Evolutionary conservation across 1,140 invertebrate genomes (phyloP), one percentile per base, ranked within the genome.

Genomic region (Drosophila parvula): DNA sequence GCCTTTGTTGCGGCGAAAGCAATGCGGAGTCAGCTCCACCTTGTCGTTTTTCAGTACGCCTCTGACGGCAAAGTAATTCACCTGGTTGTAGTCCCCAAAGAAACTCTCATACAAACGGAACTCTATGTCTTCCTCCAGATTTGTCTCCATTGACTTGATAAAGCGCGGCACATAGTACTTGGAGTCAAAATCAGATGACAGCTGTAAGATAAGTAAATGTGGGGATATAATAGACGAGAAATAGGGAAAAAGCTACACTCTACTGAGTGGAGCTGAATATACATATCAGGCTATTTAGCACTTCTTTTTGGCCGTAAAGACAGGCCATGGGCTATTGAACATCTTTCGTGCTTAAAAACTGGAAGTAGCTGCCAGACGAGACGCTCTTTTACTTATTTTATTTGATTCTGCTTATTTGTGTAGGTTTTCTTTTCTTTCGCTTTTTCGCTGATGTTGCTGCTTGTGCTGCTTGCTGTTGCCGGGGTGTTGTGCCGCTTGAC

Each of bases 31-130:
- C 0, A 92, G 28, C 44, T 92, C 91, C 30, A 90, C 82, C 50
- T 81, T 78, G 41, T 81, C 85, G 14, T 71, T 59, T 8, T 63
- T 62, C 22, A 36, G 11, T 10, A 56, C 59, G 0, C 91, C 90
- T 22, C 69, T 75, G 7, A 92, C 48, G 0, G 62, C 64, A 18
- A 92, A 76, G 34, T 74, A 61, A 69, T 92, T 92, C 8, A 92
- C 78, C 3, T 65, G 74, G 55, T 90, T 91, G 6, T 22, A 22
- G 22, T 70, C 36, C 4, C 55, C 62, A 48, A 92, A 90, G 18
- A 91, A 69, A 43, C 73, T 77, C 41, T 57, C 48, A 1, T 69
- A 60, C 12, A 92, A 34, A 8, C 65, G 60, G 4, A 91, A 74
- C 18, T 76, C 50, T 0, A 71, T 83, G 32, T 36, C n/a, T 8